Base-by-base conservation (phyloP, 2,113 vertebrate species). In the Colinus virginianus region DNA sequence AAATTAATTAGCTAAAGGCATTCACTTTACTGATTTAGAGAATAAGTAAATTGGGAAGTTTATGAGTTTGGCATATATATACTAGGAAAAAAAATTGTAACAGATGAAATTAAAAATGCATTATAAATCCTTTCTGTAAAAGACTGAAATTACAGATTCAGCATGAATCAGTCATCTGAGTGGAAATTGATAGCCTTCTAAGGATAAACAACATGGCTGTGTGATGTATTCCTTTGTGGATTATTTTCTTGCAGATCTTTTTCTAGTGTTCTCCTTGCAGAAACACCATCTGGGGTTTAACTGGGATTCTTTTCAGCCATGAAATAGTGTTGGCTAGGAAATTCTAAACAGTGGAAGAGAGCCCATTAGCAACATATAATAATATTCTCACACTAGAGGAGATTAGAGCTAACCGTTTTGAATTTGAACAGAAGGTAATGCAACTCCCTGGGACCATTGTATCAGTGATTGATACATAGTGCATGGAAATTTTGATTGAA, bases 201-300 rank as follows among this genome's bases (percentile, higher is more conserved):
- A 79, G 56, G 48, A 81, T 77, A 92, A 86, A 70, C 40, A 85
- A 38, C 13, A 17, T 2, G 13, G 16, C 14, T 78, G 5, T 51
- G 6, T 69, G 28, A 30, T 82, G 92, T 88, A 84, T 91, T 95
- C 59, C 55, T 63, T 21, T 70, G 56, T 30, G 42, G 21, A 61
- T 95, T 90, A 79, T 94, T 94, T 92, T 89, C 78, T 84, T 66
- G 55, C 46, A 90, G 88, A 93, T 26, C 45, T 88, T n/a, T 55
- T 82, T 90, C 59, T 78, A 43, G 66, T 76, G 30, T 40, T 64
- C 55, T 93, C 28, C 56, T 49, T 62, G 71, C 71, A 78, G 71
- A 90, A 96, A 81, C 26, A 80, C 68, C 75, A 77, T 81, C 72
- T 88, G 76, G 61, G 69, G 46, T 78, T 95, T 95, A 77, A 46